Conservation (phyloP, 2,888 invertebrate genomes). For the Pediacus dermestoides region DNA sequence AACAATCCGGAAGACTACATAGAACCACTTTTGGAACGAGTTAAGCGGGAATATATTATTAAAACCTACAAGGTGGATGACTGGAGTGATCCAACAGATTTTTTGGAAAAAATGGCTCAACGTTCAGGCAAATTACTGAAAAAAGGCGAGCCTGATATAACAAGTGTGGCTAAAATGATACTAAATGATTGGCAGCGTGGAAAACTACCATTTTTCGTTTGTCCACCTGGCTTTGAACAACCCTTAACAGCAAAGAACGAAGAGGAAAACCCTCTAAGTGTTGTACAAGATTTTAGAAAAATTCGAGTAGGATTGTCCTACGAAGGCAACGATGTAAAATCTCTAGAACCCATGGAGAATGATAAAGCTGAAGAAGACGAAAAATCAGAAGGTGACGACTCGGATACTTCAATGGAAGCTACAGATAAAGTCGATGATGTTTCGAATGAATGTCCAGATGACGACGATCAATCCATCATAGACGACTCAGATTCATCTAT, state of each 20-base stretch:
- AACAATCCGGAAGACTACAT: conserved; percentile 95
- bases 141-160: conserved; percentile 94
- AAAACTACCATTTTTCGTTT: conserved; percentile 90
- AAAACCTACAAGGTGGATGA: conserved; percentile 85
- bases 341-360: conserved; percentile 55
- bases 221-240: conserved; percentile 77
- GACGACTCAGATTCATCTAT: conserved; percentile 68
- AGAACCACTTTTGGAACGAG: conserved; percentile 77
- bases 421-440: conserved; percentile 51
- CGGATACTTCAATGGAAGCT: conserved; percentile 49
- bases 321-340: conserved; percentile 56
- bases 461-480: conserved; percentile 57
- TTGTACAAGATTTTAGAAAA: conserved; percentile 79
- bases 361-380: conserved; percentile 36
- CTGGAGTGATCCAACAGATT: conserved; percentile 81
- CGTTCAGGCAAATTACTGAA: conserved; percentile 87
- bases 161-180: conserved; percentile 87
- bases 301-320: conserved; percentile 62
- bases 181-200: conserved; percentile 99
- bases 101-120: conserved; percentile 85
- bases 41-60: conserved; percentile 81
- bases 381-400: conserved; percentile 10
- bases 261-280: conserved; percentile 52
- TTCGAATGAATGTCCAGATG: conserved; percentile 35
- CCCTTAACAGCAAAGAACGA: conserved; percentile 53